Evolutionary conservation across 2,888 invertebrate genomes (phyloP).

Genomic region (Gryllus longicercus): DNA sequence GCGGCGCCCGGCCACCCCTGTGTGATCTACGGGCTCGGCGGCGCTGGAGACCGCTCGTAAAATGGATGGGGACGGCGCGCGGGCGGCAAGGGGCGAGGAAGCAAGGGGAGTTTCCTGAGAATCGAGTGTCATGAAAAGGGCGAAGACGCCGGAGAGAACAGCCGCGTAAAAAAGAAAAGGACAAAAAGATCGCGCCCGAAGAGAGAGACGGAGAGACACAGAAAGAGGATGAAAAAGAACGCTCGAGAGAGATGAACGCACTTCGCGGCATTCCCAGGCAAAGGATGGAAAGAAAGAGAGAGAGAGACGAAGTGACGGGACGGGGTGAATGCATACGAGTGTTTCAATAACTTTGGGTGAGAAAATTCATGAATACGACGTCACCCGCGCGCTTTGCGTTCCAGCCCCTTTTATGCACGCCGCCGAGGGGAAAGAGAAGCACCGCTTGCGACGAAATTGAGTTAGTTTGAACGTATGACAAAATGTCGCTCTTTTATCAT

Average conservation of each 20-base stretch:
- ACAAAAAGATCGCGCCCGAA: not conserved
- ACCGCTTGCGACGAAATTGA: slow-evolving; percentile 1
- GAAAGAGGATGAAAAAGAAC: not conserved
- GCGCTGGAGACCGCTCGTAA: slow-evolving; percentile 2
- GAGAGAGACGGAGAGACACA: not conserved
- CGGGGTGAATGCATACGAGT: slow-evolving; percentile 4
- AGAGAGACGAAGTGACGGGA: not conserved
- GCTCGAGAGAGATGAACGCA: not conserved
- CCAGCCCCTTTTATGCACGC: not conserved
- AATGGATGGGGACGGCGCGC: not conserved
- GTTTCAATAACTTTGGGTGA: slow-evolving; percentile 17
- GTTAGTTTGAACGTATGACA: slow-evolving; percentile 17
- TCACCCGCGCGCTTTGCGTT: slow-evolving; percentile 6
- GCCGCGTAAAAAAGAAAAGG: not conserved
- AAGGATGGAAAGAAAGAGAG: not conserved
- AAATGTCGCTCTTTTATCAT: slow-evolving; percentile 17
- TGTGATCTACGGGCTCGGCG: slow-evolving; percentile 1
- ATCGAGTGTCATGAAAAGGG: slow-evolving; percentile 5
- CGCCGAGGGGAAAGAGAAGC: slow-evolving; percentile 5
- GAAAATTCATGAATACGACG: slow-evolving; percentile 17
- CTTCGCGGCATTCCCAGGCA: not conserved
- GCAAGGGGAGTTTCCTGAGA: slow-evolving; percentile 5
- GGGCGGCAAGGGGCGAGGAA: not conserved
- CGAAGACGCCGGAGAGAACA: slow-evolving; percentile 4
- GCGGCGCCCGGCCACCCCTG: not conserved